Conservation (phyloP, 2,113 vertebrate species). For the Labeo catla region DNA sequence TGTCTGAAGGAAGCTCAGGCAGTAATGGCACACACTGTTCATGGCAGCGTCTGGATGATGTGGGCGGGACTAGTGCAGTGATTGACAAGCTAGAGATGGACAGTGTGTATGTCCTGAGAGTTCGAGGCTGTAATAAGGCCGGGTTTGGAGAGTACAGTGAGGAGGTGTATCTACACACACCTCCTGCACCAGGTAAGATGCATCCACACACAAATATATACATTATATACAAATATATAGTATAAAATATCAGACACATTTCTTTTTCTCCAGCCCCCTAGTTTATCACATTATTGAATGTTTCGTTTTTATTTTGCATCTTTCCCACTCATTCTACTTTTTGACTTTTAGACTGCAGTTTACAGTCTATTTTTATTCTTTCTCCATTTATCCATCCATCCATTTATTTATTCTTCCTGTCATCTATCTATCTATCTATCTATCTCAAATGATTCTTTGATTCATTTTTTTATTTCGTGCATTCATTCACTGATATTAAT, state of each 20-base stretch:
- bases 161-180: constrained; percentile 93
- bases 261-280: neutral
- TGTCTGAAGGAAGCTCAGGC: constrained; percentile 76
- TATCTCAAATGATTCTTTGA: no score
- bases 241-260: neutral
- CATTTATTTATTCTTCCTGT: no score
- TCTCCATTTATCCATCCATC: no score
- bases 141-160: constrained; percentile 95
- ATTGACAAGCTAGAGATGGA: constrained; percentile 90
- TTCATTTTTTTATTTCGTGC: no score
- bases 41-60: constrained; percentile 91
- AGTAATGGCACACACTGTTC: constrained; percentile 81
- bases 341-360: neutral
- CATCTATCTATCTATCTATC: no score
- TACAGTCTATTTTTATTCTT: neutral
- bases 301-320: neutral
- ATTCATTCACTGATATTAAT: neutral
- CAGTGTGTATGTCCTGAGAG: constrained; percentile 90
- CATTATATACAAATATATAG: neutral
- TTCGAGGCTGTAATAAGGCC: constrained; percentile 93
- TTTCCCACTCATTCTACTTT: neutral
- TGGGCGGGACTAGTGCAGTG: constrained; percentile 86
- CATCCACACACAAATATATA: neutral
- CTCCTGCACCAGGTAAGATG: constrained; percentile 86
- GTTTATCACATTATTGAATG: neutral